Base-by-base conservation (phyloP, 2,888 invertebrate species). In the Drosophila conformis region DNA sequence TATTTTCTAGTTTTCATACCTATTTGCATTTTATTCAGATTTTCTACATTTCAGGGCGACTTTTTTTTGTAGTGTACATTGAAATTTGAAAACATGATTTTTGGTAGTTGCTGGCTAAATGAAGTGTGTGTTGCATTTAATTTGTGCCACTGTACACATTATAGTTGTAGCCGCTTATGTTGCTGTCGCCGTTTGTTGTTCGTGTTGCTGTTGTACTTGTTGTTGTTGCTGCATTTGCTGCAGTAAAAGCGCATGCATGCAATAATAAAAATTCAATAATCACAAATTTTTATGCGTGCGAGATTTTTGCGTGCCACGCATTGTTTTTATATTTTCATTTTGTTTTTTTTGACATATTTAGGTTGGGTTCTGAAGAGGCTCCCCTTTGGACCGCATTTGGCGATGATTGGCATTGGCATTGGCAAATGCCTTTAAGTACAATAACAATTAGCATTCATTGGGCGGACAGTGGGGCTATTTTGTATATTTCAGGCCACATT, bases 261-360 rank as follows among this genome's bases (percentile, higher is more conserved):
- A 69, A 67, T 40, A 53, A 73, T 58, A 57, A 80, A 82, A 89
- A 80, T 83, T 87, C 87, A 90, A 90, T 87, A 87, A 90, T 82
- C 85, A 79, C 86, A 87, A 87, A 89, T 73, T 87, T 90, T 87
- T 74, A 89, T 90, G 86, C 56, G 76, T 79, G 73, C 70, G 78
- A 90, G 82, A 82, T 76, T 69, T 54, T 73, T 69, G 69, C 69
- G 33, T 42, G 53, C 53, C 69, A 51, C 15, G 48, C 78, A 84
- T 69, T 73, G 66, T 66, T 27, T 56, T n/a, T 27, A 38, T 56
- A 36, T 35, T 27, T 36, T 54, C 11, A 25, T 54, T 38, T 36
- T 4, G 3, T 18, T 48, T 18, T 8, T 69, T 58, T 63, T 52
- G 69, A 72, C 79, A 58, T 74, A 69, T 58, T 76, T 61, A 57